Conservation (phyloP, 2,113 vertebrate species). For the Rhea americana region DNA sequence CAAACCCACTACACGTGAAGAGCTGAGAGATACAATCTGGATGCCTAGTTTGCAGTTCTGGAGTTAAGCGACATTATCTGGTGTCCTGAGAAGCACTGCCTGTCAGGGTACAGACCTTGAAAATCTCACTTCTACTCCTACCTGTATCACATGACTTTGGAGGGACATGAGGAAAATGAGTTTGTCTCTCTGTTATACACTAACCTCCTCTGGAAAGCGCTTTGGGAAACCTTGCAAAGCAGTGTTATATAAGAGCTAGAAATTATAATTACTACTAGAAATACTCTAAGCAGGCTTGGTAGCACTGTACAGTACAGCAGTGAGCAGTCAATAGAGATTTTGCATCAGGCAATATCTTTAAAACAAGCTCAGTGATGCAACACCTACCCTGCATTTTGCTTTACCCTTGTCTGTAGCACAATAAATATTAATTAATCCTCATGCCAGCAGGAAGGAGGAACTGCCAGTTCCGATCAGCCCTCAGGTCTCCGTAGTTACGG, state of each 20-base stretch:
- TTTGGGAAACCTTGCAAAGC: neutral
- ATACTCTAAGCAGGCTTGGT: neutral
- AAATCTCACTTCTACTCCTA: neutral
- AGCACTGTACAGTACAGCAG: neutral
- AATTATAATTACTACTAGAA: neutral
- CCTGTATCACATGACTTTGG: neutral
- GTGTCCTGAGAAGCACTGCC: neutral
- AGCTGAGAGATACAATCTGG: neutral
- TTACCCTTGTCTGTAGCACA: neutral
- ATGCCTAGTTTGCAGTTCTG: neutral
- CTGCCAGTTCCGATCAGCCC: neutral
- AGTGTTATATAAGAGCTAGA: neutral
- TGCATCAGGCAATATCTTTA: neutral
- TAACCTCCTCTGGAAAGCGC: neutral
- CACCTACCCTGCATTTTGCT: neutral
- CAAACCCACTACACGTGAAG: neutral
- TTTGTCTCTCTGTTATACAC: neutral
- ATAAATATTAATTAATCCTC: slow-evolving; percentile 22
- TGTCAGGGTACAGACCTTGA: neutral
- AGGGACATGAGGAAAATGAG: neutral
- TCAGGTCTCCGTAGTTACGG: slow-evolving; percentile 33
- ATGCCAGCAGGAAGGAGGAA: slow-evolving; percentile 23
- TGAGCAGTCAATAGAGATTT: neutral
- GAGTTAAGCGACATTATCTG: neutral
- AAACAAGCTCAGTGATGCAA: neutral